Percentiles rank a stretch among this genome's conserved stretches.
Conservation (phyloP, 2,888 invertebrate species). For the Uloborus plumipes region DNA sequence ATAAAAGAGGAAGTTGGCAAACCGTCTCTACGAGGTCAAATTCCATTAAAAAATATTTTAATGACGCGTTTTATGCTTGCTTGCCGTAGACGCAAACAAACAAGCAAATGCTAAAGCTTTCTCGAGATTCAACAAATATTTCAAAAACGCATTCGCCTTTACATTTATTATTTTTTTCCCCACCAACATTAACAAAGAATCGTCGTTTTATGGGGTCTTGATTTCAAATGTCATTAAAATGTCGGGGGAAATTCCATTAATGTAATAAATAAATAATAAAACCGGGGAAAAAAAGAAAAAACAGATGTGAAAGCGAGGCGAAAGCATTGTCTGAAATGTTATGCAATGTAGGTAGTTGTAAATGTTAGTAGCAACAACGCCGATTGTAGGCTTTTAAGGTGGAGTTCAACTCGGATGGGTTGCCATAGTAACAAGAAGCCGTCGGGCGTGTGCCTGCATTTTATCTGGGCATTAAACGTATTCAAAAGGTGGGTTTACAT, state of each 20-base stretch:
- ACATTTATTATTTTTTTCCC: not conserved
- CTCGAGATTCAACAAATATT: constrained; percentile 49
- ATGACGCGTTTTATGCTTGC: constrained; percentile 61
- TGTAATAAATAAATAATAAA: constrained; percentile 59
- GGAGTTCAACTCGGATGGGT: constrained; percentile 62
- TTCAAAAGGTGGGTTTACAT: constrained; percentile 65
- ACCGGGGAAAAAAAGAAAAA: constrained; percentile 1
- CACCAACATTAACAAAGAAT: constrained; percentile 30
- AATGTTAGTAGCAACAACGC: constrained; percentile 58
- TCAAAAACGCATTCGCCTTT: constrained; percentile 47
- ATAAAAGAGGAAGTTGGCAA: not conserved
- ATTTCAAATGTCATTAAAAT: constrained; percentile 62
- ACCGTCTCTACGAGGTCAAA: constrained; percentile 34
- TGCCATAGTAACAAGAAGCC: constrained; percentile 60
- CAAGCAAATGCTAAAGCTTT: constrained; percentile 22
- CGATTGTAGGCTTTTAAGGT: constrained; percentile 61
- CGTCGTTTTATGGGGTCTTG: constrained; percentile 51
- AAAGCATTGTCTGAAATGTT: constrained; percentile 53
- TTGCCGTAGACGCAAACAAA: constrained; percentile 46
- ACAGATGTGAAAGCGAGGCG: not conserved
- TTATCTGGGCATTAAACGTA: constrained; percentile 64
- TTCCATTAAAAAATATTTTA: constrained; percentile 63
- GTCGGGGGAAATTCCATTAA: constrained; percentile 58
- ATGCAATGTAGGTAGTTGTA: constrained; percentile 61
- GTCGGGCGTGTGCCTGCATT: constrained; percentile 64